Evolutionary conservation across 2,888 invertebrate species (phyloP).

Genomic region (Heteropelma amictum): DNA sequence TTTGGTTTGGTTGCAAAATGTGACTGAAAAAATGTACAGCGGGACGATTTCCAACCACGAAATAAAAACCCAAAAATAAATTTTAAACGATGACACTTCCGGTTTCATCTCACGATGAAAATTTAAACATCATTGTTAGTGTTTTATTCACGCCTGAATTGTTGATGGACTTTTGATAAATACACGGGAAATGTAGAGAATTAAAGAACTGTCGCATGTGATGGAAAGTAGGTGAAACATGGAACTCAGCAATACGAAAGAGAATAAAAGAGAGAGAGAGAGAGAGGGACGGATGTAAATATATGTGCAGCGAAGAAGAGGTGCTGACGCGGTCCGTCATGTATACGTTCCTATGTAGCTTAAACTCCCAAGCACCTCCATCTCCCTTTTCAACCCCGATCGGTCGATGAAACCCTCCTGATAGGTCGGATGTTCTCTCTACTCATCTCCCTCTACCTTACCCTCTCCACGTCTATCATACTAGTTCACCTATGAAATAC

Average conservation of each 20-base stretch:
- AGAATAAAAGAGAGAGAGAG: conserved; percentile 18
- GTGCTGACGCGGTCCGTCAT: conserved; percentile 71
- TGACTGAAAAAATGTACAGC: too few relatives aligned
- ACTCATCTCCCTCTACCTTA: conserved; percentile 4
- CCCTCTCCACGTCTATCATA: background rate
- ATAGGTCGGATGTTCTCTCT: conserved; percentile 65
- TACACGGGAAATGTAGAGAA: too few relatives aligned
- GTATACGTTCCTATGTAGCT: conserved; percentile 62
- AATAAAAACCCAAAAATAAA: too few relatives aligned
- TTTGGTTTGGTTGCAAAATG: too few relatives aligned
- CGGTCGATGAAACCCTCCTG: conserved; percentile 75
- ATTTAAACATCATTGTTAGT: too few relatives aligned
- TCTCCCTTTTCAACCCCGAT: conserved; percentile 62
- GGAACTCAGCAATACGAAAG: conserved; percentile 59
- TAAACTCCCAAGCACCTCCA: conserved; percentile 64
- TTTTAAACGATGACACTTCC: too few relatives aligned
- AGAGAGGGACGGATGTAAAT: background rate
- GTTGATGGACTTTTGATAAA: too few relatives aligned
- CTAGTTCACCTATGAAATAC: background rate
- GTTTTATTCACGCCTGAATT: too few relatives aligned
- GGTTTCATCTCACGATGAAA: too few relatives aligned
- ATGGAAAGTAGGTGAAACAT: conserved; percentile 70
- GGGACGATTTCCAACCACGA: too few relatives aligned
- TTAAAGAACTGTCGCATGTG: conserved; percentile 29
- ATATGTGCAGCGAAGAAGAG: conserved; percentile 56